These are phyloP conservation scores for human DNA, from an alignment of 2,113 vertebrate genomes.

Conservation along the genomic window DNA sequence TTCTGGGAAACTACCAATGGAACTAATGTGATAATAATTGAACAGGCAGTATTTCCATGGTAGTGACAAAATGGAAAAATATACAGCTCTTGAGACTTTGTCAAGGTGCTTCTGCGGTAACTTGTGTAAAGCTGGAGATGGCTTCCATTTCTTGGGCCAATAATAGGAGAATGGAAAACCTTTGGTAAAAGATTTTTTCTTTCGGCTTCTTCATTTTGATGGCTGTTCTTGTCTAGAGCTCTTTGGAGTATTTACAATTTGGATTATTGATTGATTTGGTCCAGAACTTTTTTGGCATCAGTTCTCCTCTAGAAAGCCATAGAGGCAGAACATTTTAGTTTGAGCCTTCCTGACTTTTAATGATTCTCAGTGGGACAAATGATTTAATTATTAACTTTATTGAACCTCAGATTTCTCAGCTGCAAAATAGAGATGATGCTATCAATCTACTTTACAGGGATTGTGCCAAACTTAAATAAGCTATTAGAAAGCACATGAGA, in stretches of 20 bases:
- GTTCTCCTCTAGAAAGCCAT: neutral
- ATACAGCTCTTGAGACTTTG: neutral
- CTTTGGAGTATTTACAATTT: neutral
- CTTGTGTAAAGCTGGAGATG: neutral
- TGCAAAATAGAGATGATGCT: neutral
- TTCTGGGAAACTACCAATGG: neutral
- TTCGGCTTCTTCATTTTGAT: neutral
- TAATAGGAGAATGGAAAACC: neutral
- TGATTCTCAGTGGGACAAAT: neutral
- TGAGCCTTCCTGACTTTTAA: neutral
- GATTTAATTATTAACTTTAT: neutral
- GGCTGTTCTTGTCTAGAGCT: neutral
- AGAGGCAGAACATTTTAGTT: neutral
- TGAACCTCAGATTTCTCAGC: neutral
- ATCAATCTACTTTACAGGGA: neutral
- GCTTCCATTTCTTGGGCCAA: neutral
- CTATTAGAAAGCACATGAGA: neutral
- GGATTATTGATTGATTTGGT: neutral
- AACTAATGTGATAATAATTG: neutral
- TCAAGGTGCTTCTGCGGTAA: neutral
- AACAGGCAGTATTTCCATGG: neutral
- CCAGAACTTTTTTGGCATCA: neutral
- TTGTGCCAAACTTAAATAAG: neutral
- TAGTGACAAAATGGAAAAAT: neutral
- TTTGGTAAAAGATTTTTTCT: neutral